A percentile compares a stretch with the other conserved stretches of the same genome.
Conservation (phyloP, 2,113 vertebrate species). For the Arenaria interpres region DNA sequence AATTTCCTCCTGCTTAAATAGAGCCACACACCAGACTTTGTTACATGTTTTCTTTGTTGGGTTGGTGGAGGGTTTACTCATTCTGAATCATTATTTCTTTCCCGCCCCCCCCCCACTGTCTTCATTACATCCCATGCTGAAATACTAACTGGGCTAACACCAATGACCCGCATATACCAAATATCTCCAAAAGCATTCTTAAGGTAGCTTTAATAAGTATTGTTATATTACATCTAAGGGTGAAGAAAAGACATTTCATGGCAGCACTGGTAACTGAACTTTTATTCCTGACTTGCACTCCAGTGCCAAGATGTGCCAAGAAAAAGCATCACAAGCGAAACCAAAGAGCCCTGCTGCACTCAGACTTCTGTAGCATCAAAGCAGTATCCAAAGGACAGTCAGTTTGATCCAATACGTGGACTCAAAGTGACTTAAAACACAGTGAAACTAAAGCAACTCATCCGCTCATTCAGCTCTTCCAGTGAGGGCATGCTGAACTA, state of each 20-base stretch:
- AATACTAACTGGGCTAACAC: background rate
- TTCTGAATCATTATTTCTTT: background rate
- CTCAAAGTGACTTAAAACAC: background rate
- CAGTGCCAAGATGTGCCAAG: background rate
- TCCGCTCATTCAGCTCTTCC: background rate
- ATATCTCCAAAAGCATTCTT: background rate
- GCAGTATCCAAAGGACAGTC: background rate
- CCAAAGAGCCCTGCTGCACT: background rate
- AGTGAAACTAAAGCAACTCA: background rate
- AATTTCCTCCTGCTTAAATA: background rate
- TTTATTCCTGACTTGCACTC: background rate
- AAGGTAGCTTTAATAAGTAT: background rate
- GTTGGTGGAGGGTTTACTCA: background rate
- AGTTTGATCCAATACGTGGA: background rate
- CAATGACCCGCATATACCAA: background rate
- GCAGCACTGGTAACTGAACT: background rate
- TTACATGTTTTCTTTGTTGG: background rate
- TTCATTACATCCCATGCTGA: background rate
- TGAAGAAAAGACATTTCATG: background rate
- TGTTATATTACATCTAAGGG: background rate
- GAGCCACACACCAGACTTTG: background rate
- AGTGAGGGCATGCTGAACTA: background rate
- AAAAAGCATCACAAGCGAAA: background rate
- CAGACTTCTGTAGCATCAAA: background rate
- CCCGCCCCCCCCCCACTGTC: too few species aligned